Evolutionary conservation across 2,113 vertebrate genomes (phyloP), one percentile per base, ranked within the genome.

Genomic region (Apeltes quadracus): DNA sequence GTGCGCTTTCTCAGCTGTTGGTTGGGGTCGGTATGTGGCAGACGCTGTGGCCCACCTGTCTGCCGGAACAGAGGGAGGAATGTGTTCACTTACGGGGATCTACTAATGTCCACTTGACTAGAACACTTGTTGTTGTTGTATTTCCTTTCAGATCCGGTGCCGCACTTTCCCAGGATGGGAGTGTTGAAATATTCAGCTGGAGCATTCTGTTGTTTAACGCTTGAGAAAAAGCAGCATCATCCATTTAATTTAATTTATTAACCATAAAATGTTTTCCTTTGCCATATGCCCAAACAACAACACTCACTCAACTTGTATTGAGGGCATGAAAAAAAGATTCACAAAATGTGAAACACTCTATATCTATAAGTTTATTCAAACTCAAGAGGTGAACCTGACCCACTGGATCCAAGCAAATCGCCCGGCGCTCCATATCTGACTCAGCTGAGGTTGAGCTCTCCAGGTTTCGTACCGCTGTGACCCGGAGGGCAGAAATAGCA

Each of bases 401-500:
- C 29, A 11, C 27, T 55, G 1, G 4, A 41, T 43, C 14, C 38
- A 27, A 27, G 14, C 59, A 61, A 25, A 43, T 41, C 14, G 25
- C 25, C 13, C 20, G 61, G 36, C n/a, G 66, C 48, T 67, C 56
- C 27, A 51, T 57, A 39, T 69, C 2, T 44, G 18, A 53, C 9
- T 53, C 46, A 57, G 23, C 9, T 13, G 13, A 22, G 65, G 50
- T n/a, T 8, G 63, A 71, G 71, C 79, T 65, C 77, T 75, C 69
- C 76, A 75, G 84, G 75, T 78, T 81, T 83, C 61, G 44, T 78
- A 75, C 75, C 65, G 79, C 63, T 75, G 76, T 87, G 72, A 87
- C 76, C 84, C 67, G 69, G 44, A 73, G 69, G 81, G 65, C 87
- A 83, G 84, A 89, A 93, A 93, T 93, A 93, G 85, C 87, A 64